Conservation (phyloP, 1,140 invertebrate genomes). For the Saccostrea cuccullata region DNA sequence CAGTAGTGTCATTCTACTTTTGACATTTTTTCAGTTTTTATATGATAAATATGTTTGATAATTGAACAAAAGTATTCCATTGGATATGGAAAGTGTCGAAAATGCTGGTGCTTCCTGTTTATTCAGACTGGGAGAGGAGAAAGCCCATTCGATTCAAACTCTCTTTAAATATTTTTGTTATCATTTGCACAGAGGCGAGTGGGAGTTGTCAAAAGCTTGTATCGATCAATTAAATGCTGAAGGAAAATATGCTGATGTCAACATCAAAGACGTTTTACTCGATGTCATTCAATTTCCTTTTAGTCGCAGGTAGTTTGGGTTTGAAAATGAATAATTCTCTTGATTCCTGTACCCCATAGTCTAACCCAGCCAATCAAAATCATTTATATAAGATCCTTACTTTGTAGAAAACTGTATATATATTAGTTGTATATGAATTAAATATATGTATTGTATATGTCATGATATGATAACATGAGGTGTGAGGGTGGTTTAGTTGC, state of each 20-base stretch:
- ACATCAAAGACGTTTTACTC: conserved; percentile 61
- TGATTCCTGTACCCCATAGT: too few relatives aligned
- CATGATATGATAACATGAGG: too few relatives aligned
- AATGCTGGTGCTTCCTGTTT: conserved; percentile 24
- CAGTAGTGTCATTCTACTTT: neutral
- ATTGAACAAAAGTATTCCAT: neutral
- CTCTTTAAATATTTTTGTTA: conserved; percentile 75
- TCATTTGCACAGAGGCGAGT: conserved; percentile 75
- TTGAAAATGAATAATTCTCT: too few relatives aligned
- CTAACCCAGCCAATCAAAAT: too few relatives aligned
- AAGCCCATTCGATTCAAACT: conserved; percentile 60
- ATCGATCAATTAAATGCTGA: conserved; percentile 58
- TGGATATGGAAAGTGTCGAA: conserved; percentile 1
- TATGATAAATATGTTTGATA: neutral
- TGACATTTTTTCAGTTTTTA: neutral
- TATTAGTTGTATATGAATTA: too few relatives aligned
- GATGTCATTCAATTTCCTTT: conserved; percentile 68
- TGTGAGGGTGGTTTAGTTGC: too few relatives aligned
- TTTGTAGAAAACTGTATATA: too few relatives aligned
- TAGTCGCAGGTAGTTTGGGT: conserved; percentile 65
- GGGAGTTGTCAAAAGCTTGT: conserved; percentile 75
- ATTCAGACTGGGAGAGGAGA: conserved; percentile 57
- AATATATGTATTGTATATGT: too few relatives aligned
- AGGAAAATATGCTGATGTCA: neutral
- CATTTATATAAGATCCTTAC: too few relatives aligned